These are phyloP conservation scores for Sebastes minor DNA, from an alignment of 2,797 vertebrate genomes.

Conservation along the genomic window DNA sequence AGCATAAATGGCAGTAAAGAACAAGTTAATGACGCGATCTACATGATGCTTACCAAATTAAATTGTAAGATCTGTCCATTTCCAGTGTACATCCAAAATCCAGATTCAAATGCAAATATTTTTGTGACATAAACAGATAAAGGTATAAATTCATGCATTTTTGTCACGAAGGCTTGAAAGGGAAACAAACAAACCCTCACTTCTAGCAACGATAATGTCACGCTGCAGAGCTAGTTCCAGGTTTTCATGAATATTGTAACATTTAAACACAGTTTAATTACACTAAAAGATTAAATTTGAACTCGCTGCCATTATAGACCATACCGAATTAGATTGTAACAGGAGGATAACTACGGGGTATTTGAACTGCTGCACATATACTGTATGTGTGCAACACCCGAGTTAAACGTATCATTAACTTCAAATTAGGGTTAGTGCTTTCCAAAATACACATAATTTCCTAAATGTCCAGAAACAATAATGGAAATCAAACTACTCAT, in stretches of 20 bases:
- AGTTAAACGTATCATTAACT: conserved; percentile 13
- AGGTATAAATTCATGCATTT: not conserved
- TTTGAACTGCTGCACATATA: not conserved
- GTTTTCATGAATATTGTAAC: not conserved
- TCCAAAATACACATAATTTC: conserved; percentile 8
- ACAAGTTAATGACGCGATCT: not conserved
- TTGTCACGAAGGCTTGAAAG: not conserved
- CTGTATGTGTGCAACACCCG: not conserved
- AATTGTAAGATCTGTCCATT: not conserved
- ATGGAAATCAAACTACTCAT: conserved; percentile 21
- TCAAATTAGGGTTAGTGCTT: conserved; percentile 18
- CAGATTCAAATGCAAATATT: not conserved
- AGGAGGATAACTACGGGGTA: not conserved
- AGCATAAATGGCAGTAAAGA: not conserved
- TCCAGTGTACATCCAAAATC: not conserved
- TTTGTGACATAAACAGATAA: not conserved
- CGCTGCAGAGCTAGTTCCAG: not conserved
- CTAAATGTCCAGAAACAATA: conserved; percentile 12
- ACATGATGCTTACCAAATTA: not conserved
- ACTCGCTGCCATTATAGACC: not conserved
- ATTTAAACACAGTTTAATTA: not conserved
- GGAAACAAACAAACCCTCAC: not conserved
- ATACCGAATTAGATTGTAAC: not conserved
- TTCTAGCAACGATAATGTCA: not conserved
- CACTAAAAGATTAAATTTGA: not conserved